phyloP scores from a whole-genome alignment of 2,797 vertebrate genomes.

The Ctenopoma kingsleyae region DNA sequence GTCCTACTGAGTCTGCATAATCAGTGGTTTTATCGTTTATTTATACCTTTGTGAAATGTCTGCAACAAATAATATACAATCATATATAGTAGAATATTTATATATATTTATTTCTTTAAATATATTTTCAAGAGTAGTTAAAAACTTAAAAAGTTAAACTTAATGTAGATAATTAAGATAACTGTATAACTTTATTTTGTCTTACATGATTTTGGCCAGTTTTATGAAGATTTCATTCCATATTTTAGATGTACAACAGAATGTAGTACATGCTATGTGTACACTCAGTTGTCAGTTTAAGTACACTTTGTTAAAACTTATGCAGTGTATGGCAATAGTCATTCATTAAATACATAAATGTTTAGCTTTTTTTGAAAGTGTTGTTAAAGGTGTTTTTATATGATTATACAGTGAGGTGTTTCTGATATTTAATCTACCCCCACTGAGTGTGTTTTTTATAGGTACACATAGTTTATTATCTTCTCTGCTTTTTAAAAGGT shows the following conservation, averaged over 20 bases:
- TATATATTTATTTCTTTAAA: too few relatives aligned
- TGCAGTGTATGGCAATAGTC: not conserved
- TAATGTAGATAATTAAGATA: not conserved
- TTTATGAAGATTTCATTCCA: not conserved
- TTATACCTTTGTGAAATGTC: not conserved
- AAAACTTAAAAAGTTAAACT: too few relatives aligned
- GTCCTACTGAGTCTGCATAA: not conserved
- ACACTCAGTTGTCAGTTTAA: not conserved
- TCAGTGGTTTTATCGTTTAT: not conserved
- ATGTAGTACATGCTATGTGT: not conserved
- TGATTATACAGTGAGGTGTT: not conserved
- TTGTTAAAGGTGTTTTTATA: not conserved
- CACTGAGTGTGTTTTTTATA: not conserved
- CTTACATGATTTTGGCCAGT: not conserved
- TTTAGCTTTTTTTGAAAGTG: not conserved
- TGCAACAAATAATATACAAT: not conserved
- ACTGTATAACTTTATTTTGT: not conserved
- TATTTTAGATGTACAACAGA: too few relatives aligned
- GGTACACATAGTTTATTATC: not conserved
- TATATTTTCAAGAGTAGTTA: not conserved
- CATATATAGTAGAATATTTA: too few relatives aligned
- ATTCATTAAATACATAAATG: not conserved
- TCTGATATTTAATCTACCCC: not conserved
- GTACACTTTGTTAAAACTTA: not conserved
- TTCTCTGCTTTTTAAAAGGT: not conserved